Percentiles rank a stretch among this genome's conserved stretches.
Evolutionary conservation across 2,113 vertebrate genomes (phyloP).

Genomic region (Ctenomys sociabilis): DNA sequence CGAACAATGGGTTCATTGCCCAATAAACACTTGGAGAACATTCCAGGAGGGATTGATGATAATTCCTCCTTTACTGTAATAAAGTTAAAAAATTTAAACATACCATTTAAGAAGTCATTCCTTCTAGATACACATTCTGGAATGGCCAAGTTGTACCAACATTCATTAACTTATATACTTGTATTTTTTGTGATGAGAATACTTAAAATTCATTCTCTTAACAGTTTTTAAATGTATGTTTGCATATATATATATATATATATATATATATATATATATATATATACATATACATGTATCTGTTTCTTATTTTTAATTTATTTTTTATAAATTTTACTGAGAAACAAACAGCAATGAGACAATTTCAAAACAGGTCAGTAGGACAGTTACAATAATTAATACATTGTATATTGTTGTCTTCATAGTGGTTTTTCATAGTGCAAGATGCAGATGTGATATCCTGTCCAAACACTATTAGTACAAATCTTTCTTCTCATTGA

Average conservation of each 20-base stretch:
- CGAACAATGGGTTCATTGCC: neutral
- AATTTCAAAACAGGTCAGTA: no score
- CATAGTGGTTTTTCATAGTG: no score
- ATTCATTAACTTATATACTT: neutral
- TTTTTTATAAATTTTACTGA: no score
- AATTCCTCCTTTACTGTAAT: neutral
- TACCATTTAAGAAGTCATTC: neutral
- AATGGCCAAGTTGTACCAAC: neutral
- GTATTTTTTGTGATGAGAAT: neutral
- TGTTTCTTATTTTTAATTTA: no score
- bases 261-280: no score
- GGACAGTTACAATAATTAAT: no score
- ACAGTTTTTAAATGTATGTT: neutral
- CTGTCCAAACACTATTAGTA: no score
- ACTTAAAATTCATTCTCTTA: neutral
- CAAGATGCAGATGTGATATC: no score
- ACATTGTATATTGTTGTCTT: no score
- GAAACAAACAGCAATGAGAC: no score
- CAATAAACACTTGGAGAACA: neutral
- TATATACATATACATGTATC: no score
- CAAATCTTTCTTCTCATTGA: no score
- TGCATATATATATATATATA: neutral
- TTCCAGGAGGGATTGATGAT: neutral
- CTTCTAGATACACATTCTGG: neutral
- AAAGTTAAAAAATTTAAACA: neutral